These are phyloP conservation scores for Schmidtea mediterranea DNA, from an alignment of 1,140 invertebrate species.

Conservation along the genomic window DNA sequence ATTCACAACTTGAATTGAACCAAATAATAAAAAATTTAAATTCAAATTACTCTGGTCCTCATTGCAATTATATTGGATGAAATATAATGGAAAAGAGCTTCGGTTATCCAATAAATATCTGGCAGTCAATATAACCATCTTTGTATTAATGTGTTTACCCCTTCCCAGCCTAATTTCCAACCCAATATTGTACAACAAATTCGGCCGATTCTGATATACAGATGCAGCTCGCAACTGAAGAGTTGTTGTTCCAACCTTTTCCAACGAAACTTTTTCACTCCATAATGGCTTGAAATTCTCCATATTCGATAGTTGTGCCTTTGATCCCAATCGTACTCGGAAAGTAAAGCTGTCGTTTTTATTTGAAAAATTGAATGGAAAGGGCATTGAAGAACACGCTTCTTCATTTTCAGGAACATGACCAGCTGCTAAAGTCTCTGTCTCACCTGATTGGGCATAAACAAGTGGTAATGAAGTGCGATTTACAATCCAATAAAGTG, in stretches of 20 bases:
- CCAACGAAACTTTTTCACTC: no score
- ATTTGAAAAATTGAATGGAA: constrained; percentile 71
- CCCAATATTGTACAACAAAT: constrained; percentile 36
- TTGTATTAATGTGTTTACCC: constrained; percentile 58
- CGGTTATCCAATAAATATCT: constrained; percentile 72
- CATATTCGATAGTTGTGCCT: no score
- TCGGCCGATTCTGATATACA: background rate
- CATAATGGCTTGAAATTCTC: no score
- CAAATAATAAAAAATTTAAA: no score
- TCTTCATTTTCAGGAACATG: constrained; percentile 77
- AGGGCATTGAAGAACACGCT: constrained; percentile 60
- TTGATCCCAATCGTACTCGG: constrained; percentile 8
- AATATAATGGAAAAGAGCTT: constrained; percentile 47
- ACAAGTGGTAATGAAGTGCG: constrained; percentile 73
- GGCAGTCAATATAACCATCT: constrained; percentile 66
- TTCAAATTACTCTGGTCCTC: background rate
- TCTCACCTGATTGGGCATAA: constrained; percentile 56
- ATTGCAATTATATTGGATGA: constrained; percentile 40
- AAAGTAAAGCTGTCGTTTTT: constrained; percentile 34
- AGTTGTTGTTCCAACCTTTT: no score
- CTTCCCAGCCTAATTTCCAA: constrained; percentile 57
- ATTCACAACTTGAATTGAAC: no score
- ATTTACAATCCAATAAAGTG: constrained; percentile 80
- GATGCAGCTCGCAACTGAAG: background rate
- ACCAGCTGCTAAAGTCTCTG: constrained; percentile 44